These are phyloP conservation scores for Alectura lathami DNA, from an alignment of 2,113 vertebrate species.

Conservation along the genomic window DNA sequence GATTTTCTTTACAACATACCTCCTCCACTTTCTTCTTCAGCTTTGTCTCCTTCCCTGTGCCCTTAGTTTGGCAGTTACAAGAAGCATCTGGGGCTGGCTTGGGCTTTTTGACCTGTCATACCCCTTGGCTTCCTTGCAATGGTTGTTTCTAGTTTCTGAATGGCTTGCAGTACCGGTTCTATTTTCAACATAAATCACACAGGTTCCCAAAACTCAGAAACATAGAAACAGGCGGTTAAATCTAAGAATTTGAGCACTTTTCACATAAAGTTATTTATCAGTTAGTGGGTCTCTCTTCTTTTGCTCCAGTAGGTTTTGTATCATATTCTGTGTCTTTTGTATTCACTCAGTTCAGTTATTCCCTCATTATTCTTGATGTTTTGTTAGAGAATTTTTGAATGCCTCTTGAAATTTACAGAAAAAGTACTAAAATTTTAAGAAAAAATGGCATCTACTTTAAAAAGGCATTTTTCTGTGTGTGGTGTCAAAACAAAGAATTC, in stretches of 20 bases:
- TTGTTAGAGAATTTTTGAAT: neutral
- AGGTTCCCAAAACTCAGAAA: neutral
- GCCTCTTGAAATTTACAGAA: neutral
- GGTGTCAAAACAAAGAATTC: neutral
- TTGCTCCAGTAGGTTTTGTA: neutral
- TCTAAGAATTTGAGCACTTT: neutral
- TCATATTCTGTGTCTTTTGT: neutral
- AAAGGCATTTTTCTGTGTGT: neutral
- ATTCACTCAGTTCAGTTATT: neutral
- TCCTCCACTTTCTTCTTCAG: neutral
- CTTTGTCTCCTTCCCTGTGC: neutral
- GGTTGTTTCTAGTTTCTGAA: neutral
- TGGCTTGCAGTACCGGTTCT: neutral
- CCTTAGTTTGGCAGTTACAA: neutral
- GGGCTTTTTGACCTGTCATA: neutral
- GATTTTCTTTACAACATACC: neutral
- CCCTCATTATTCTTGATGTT: neutral
- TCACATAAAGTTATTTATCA: neutral
- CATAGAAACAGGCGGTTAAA: neutral
- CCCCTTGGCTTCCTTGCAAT: neutral
- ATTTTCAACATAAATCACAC: neutral
- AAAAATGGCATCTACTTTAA: neutral
- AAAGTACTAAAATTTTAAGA: neutral
- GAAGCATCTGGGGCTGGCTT: neutral
- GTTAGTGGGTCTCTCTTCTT: neutral